Percentiles rank a stretch among this genome's conserved stretches.
Conservation (phyloP, 2,888 invertebrate species). For the Osmoderma eremita region DNA sequence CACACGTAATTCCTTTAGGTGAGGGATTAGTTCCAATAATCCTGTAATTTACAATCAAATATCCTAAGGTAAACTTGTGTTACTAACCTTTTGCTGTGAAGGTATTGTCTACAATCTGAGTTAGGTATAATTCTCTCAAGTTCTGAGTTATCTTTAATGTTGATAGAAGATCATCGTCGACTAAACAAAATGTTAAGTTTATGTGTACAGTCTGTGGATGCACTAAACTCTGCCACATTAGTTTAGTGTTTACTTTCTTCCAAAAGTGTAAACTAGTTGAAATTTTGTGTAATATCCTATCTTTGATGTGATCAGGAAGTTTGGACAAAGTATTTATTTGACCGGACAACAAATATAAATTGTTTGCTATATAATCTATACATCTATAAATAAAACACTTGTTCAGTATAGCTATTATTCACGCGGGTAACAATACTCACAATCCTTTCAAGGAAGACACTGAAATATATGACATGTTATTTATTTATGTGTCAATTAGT, state of each 20-base stretch:
- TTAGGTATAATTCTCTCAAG: conserved; percentile 55
- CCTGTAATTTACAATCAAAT: conserved; percentile 51
- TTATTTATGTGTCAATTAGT: no score
- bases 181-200: conserved; percentile 54
- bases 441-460: conserved; percentile 37
- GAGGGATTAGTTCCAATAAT: conserved; percentile 54
- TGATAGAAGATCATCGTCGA: conserved; percentile 57
- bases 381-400: conserved; percentile 44
- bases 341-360: conserved; percentile 46
- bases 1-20: conserved; percentile 51
- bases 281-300: conserved; percentile 54
- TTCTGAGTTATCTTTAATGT: conserved; percentile 52
- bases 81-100: conserved; percentile 51
- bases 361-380: conserved; percentile 51
- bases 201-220: conserved; percentile 54
- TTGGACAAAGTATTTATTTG: conserved; percentile 47
- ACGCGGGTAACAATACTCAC: conserved; percentile 36
- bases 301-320: conserved; percentile 55
- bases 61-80: neutral
- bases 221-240: conserved; percentile 51
- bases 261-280: conserved; percentile 51
- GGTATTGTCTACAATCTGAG: conserved; percentile 47
- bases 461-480: conserved; percentile 6
- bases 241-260: conserved; percentile 51
- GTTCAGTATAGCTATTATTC: neutral